Conservation (phyloP, 2,797 vertebrate genomes). For the Todus mexicanus region DNA sequence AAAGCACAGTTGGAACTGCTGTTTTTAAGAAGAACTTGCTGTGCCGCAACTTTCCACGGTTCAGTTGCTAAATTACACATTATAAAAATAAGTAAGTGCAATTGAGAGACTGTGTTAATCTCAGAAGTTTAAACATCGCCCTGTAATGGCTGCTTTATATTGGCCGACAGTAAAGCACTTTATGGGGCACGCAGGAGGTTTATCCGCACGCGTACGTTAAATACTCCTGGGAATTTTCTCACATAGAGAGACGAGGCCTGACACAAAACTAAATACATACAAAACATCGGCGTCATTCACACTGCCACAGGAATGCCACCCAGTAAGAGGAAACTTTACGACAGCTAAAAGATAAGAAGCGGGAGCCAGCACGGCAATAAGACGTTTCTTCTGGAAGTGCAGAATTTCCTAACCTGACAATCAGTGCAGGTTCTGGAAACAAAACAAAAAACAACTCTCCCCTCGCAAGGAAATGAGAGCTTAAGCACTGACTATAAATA, state of each 20-base stretch:
- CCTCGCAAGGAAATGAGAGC: neutral
- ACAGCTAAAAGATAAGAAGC: conserved; percentile 30
- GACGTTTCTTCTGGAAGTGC: conserved; percentile 1
- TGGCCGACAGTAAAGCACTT: conserved; percentile 59
- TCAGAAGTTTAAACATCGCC: conserved; percentile 57
- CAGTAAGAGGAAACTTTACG: conserved; percentile 59
- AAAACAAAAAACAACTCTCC: neutral
- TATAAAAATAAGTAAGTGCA: conserved; percentile 71
- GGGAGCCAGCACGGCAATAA: neutral
- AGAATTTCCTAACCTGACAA: conserved; percentile 19
- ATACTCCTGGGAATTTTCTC: conserved; percentile 68
- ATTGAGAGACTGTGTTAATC: conserved; percentile 60
- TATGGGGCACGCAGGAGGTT: conserved; percentile 58
- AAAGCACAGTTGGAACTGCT: neutral
- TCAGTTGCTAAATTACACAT: conserved; percentile 71
- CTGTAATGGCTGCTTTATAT: conserved; percentile 62
- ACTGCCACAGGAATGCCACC: conserved; percentile 56
- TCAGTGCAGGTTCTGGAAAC: neutral
- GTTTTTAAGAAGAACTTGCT: neutral
- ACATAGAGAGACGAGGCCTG: conserved; percentile 14
- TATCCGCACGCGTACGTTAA: conserved; percentile 60
- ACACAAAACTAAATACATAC: conserved; percentile 40
- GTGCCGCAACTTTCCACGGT: conserved; percentile 42
- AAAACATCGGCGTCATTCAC: conserved; percentile 43
- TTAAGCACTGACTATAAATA: neutral